phyloP scores from a whole-genome alignment of 2,888 invertebrate genomes.

The Allolobophora icterica region DNA sequence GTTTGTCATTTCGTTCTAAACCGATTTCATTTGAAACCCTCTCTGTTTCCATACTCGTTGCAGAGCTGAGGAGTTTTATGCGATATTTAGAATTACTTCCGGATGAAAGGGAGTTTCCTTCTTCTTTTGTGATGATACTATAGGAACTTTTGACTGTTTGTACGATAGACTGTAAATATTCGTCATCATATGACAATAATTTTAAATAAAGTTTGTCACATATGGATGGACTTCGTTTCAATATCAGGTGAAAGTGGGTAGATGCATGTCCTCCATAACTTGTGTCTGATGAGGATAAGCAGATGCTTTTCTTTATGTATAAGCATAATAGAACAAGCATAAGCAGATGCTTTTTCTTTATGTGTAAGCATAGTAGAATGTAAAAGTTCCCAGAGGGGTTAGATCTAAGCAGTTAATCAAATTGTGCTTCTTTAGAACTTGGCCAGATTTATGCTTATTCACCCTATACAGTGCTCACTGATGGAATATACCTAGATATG shows the following conservation, averaged over 20 bases:
- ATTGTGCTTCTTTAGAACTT: too few relatives aligned
- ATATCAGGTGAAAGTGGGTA: not conserved
- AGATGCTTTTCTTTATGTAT: too few relatives aligned
- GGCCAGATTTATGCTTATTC: too few relatives aligned
- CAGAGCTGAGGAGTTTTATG: not conserved
- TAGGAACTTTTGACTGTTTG: not conserved
- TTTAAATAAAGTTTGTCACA: not conserved
- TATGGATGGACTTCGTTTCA: not conserved
- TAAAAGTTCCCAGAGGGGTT: too few relatives aligned
- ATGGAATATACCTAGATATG: too few relatives aligned
- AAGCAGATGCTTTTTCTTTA: too few relatives aligned
- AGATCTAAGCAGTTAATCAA: too few relatives aligned
- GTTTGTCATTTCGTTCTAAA: not conserved
- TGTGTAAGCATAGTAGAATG: too few relatives aligned
- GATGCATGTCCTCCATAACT: not conserved
- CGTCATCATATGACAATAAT: not conserved
- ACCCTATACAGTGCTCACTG: too few relatives aligned
- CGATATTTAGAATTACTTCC: not conserved
- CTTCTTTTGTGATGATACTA: not conserved
- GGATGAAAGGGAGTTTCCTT: not conserved
- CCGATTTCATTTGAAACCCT: not conserved
- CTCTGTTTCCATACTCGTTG: not conserved
- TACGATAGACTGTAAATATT: not conserved
- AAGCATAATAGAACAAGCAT: too few relatives aligned
- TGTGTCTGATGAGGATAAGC: too few relatives aligned